Conservation (phyloP, 2,113 vertebrate species). For the Pogona vitticeps region DNA sequence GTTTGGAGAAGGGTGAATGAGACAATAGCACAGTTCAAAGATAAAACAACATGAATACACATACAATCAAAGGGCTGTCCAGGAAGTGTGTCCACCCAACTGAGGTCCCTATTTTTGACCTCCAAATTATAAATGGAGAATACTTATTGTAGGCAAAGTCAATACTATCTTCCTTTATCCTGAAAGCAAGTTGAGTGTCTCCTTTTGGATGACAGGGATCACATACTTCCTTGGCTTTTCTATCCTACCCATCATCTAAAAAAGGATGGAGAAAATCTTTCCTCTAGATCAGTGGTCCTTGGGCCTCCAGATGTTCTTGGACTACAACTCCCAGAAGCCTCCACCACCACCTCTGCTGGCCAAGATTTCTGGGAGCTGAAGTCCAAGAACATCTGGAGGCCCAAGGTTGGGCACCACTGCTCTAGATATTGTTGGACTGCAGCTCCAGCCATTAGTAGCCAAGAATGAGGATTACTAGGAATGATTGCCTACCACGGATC, state of each 20-base stretch:
- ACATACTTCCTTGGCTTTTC: background rate
- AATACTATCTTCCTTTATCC: background rate
- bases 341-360: too few relatives aligned
- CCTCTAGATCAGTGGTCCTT: too few relatives aligned
- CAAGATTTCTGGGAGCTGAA: too few relatives aligned
- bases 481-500: background rate
- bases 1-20: too few relatives aligned
- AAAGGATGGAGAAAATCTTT: background rate
- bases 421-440: too few relatives aligned
- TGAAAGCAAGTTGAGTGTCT: background rate
- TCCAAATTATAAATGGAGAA: background rate
- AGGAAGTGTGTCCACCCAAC: background rate
- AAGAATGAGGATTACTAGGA: too few relatives aligned
- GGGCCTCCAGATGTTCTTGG: too few relatives aligned
- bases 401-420: too few relatives aligned
- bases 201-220: background rate
- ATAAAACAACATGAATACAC: background rate
- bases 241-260: background rate
- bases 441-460: too few relatives aligned
- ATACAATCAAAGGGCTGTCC: background rate
- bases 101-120: background rate
- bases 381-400: too few relatives aligned
- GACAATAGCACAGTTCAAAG: background rate
- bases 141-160: background rate
- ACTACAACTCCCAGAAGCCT: too few relatives aligned